Base-by-base conservation (phyloP, 1,140 invertebrate genomes). In the Caerostris extrusa region DNA sequence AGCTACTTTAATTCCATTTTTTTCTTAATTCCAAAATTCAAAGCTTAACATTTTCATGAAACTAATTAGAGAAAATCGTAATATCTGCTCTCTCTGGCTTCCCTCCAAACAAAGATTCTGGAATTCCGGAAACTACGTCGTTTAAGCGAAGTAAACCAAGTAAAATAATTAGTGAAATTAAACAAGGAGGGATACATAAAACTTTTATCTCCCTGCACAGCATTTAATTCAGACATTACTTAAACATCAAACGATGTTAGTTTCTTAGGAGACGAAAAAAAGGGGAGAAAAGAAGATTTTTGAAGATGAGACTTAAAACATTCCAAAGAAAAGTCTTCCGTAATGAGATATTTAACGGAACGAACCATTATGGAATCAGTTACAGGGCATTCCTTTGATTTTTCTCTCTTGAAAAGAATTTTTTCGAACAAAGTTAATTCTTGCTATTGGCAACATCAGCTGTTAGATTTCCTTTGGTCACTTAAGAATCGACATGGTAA, bases 81-180 rank as follows among this genome's bases (percentile, higher is more conserved):
- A 92, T 92, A 92, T 83, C 71, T n/a, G n/a, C 71, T n/a, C 60
- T 64, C 58, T 10, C 86, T 34, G 12, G 60, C 53, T 89, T 69
- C 6, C n/a, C 58, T 8, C 7, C 50, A 85, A 85, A 92, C 90
- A 92, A 92, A 92, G 90, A 83, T 92, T 92, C 81, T 53, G 89
- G 71, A 90, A 81, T 90, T 90, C 71, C 67, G 71, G 64, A 81
- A 89, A 81, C 19, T 81, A 50, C 77, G 55, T 85, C 81, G 60
- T 85, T 92, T 92, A 85, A 92, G 14, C 34, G 67, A 71, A 71
- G 87, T 71, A 90, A 90, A 90, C 60, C 56, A 34, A 85, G 77
- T 92, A 61, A 85, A 92, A 92, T 92, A 92, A 92, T 92, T 92
- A 92, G 90, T 83, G 90, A 92, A 71, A 92, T 92, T 83, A 92